Evolutionary conservation across 23 tunicate genomes (phyloP).

Genomic region (Ascidia mentula): DNA sequence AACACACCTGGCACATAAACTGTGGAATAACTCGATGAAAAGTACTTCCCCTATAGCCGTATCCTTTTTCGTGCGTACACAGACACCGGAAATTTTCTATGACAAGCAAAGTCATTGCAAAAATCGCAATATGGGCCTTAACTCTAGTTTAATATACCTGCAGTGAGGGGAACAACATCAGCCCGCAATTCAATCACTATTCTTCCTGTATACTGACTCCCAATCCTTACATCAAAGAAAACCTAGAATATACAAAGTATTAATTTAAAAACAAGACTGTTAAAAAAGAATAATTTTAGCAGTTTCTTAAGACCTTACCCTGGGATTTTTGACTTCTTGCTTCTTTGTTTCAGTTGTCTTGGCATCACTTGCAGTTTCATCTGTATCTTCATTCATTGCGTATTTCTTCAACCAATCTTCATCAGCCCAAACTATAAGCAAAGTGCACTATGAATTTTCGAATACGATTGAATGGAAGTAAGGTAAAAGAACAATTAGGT

Average conservation of each 20-base stretch:
- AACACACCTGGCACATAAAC: constrained; percentile 93
- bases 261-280: neutral
- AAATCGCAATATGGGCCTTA: neutral
- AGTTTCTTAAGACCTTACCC: constrained; percentile 12
- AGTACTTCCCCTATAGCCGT: constrained; percentile 77
- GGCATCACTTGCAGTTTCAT: constrained; percentile 28
- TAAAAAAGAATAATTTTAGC: neutral
- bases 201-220: constrained; percentile 94
- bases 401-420: constrained; percentile 99
- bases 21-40: constrained; percentile 98
- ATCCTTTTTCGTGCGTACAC: constrained; percentile 97
- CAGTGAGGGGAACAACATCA: constrained; percentile 93
- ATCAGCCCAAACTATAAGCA: constrained; percentile 94
- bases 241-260: constrained; percentile 32
- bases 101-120: neutral
- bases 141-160: constrained; percentile 32
- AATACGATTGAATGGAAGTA: neutral
- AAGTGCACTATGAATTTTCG: too few relatives aligned
- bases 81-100: constrained; percentile 82
- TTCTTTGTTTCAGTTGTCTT: constrained; percentile 22
- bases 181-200: constrained; percentile 83
- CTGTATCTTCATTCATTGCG: constrained; percentile 81
- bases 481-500: neutral
- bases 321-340: constrained; percentile 63
- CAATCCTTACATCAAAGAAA: constrained; percentile 81